Conservation (phyloP, 2,797 vertebrate species). For the Taenioides sp. region DNA sequence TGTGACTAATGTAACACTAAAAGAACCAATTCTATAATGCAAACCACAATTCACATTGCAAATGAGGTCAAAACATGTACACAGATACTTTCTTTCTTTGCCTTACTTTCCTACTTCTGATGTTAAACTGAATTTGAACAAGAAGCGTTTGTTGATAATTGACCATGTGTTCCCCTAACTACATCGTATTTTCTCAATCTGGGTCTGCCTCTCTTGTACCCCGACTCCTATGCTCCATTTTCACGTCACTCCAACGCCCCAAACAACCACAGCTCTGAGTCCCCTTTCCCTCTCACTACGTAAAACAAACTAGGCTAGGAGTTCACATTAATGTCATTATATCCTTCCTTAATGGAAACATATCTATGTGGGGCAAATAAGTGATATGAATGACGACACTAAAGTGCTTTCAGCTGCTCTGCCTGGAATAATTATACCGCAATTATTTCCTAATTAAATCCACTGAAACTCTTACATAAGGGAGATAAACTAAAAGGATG, state of each 20-base stretch:
- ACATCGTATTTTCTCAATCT: conserved; percentile 18
- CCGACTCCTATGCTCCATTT: conserved; percentile 53
- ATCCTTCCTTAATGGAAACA: conserved; percentile 23
- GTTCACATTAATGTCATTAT: conserved; percentile 42
- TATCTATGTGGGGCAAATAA: conserved; percentile 33
- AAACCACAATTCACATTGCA: neutral
- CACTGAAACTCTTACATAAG: conserved; percentile 29
- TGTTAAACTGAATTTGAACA: conserved; percentile 38
- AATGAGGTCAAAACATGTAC: neutral
- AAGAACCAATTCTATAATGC: neutral
- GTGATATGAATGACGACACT: conserved; percentile 37
- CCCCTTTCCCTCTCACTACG: conserved; percentile 27
- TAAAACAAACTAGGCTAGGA: conserved; percentile 33
- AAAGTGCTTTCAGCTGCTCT: conserved; percentile 45
- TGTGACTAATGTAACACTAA: neutral
- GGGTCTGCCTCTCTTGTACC: conserved; percentile 31
- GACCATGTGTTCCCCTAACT: conserved; percentile 25
- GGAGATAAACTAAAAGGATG: conserved; percentile 37
- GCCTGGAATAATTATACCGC: conserved; percentile 47
- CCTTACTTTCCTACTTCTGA: conserved; percentile 10
- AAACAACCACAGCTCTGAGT: conserved; percentile 38
- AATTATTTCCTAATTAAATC: conserved; percentile 57
- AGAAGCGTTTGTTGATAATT: conserved; percentile 40
- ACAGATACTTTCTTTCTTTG: too few relatives aligned
- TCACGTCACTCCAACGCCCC: conserved; percentile 35